Percentiles rank a stretch among this genome's conserved stretches.
Conservation (phyloP, 2,797 vertebrate genomes). For the Labeo calbasu region DNA sequence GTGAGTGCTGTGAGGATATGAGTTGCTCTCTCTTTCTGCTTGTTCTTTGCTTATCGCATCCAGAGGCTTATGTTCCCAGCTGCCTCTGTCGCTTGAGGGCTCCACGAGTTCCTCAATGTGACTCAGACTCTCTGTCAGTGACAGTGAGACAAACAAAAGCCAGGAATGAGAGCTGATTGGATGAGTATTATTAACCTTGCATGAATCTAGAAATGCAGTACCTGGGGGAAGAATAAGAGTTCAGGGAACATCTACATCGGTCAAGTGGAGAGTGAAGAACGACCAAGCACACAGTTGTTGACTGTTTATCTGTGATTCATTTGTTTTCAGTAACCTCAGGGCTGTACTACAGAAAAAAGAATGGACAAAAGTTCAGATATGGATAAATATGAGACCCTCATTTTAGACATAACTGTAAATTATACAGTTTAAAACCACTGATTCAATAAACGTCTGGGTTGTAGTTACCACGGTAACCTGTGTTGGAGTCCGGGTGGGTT, state of each 20-base stretch:
- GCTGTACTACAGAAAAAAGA: no score
- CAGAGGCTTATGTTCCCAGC: slow-evolving; percentile 16
- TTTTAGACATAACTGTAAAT: not conserved
- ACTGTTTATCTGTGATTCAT: not conserved
- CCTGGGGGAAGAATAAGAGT: slow-evolving; percentile 18
- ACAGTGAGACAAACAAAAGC: slow-evolving; percentile 9
- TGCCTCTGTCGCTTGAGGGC: slow-evolving; percentile 18
- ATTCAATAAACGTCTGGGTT: not conserved
- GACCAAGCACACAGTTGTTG: not conserved
- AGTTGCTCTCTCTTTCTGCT: not conserved
- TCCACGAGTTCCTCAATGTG: slow-evolving; percentile 23
- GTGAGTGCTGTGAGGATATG: not conserved
- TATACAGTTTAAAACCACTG: not conserved
- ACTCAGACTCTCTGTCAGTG: slow-evolving; percentile 9
- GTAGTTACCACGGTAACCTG: slow-evolving; percentile 15
- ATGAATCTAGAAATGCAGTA: not conserved
- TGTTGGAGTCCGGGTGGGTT: not conserved
- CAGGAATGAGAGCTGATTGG: slow-evolving; percentile 8
- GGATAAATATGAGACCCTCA: not conserved
- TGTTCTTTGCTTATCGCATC: not conserved
- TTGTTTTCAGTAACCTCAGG: not conserved
- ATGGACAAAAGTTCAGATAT: not conserved
- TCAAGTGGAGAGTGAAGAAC: not conserved
- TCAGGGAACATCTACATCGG: slow-evolving; percentile 9
- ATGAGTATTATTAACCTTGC: slow-evolving; percentile 10